These are phyloP conservation scores for Ecliptopera silaceata DNA, from an alignment of 2,888 invertebrate species.

Conservation along the genomic window DNA sequence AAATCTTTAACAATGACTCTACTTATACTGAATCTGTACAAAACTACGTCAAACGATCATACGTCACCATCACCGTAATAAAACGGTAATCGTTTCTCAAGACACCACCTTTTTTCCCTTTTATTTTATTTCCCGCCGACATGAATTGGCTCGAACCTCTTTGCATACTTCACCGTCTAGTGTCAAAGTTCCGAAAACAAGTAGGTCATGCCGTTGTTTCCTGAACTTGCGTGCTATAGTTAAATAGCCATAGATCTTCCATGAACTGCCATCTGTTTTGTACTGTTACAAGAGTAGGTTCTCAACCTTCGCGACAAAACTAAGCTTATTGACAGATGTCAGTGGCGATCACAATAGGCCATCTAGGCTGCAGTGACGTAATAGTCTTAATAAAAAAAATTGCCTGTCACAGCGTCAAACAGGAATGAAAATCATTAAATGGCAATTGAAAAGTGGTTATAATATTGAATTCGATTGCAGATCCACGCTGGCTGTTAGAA, in stretches of 20 bases:
- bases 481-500: too few species aligned
- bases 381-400: too few species aligned
- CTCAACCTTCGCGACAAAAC: neutral
- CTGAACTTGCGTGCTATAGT: slow-evolving; percentile 37
- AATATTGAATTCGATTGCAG: too few species aligned
- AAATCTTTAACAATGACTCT: too few species aligned
- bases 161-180: slow-evolving; percentile 30
- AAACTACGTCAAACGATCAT: neutral
- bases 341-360: too few species aligned
- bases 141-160: slow-evolving; percentile 20
- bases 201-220: slow-evolving; percentile 36
- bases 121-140: slow-evolving; percentile 3
- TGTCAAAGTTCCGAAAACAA: slow-evolving; percentile 34
- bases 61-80: neutral
- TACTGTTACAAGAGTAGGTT: slow-evolving; percentile 13
- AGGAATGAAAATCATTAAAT: too few species aligned
- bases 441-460: too few species aligned
- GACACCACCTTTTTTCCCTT: neutral
- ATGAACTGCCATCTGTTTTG: slow-evolving; percentile 32
- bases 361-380: too few species aligned
- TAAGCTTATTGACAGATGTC: neutral
- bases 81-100: neutral
- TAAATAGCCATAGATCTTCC: slow-evolving; percentile 39
- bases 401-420: too few species aligned
- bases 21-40: too few species aligned